These are phyloP conservation scores for Drosophila greeni DNA, from an alignment of 2,888 invertebrate genomes.

Conservation along the genomic window DNA sequence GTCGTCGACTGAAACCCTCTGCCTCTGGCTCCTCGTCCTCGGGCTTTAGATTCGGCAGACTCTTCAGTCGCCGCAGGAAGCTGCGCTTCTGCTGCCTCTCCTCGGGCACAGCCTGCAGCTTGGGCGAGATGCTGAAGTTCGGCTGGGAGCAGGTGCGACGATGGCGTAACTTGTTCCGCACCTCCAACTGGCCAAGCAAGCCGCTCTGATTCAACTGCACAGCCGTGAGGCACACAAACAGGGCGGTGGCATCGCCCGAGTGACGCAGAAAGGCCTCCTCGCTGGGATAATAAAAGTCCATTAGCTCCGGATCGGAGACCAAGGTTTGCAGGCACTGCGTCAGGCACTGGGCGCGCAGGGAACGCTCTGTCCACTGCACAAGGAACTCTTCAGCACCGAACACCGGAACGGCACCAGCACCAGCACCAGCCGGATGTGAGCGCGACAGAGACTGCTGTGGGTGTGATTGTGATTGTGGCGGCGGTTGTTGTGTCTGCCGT, in stretches of 20 bases:
- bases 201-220: constrained; percentile 83
- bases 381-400: constrained; percentile 52
- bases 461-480: background rate
- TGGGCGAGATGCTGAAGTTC: constrained; percentile 79
- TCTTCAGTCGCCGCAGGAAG: constrained; percentile 53
- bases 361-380: constrained; percentile 63
- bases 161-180: constrained; percentile 78
- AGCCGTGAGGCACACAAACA: constrained; percentile 83
- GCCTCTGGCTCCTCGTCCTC: constrained; percentile 17
- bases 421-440: background rate
- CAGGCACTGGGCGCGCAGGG: constrained; percentile 73
- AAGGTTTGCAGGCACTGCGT: constrained; percentile 81
- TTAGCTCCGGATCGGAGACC: constrained; percentile 82
- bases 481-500: constrained; percentile 25
- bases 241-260: constrained; percentile 82
- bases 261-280: constrained; percentile 82
- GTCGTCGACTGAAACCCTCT: constrained; percentile 26
- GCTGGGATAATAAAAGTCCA: constrained; percentile 81
- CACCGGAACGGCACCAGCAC: too few species aligned
- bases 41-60: constrained; percentile 44
- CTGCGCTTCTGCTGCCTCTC: constrained; percentile 35
- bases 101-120: constrained; percentile 56
- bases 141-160: constrained; percentile 81
- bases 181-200: constrained; percentile 83
- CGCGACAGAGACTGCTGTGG: background rate